A percentile compares a stretch with the other conserved stretches of the same genome.
These are phyloP conservation scores for Asbolus verrucosus DNA, from an alignment of 1,140 invertebrate species.

Conservation along the genomic window DNA sequence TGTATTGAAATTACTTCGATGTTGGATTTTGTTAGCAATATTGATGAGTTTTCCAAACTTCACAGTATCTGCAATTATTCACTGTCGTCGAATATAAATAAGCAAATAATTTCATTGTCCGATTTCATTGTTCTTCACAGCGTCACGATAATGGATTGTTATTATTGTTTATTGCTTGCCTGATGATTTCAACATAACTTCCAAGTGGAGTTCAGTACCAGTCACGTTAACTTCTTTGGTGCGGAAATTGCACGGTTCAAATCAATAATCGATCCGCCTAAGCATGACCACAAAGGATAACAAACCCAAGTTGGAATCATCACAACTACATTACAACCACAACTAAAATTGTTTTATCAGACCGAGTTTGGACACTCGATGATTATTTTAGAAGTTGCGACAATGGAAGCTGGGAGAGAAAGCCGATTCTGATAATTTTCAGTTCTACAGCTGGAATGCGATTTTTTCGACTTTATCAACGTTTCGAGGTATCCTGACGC, in stretches of 20 bases:
- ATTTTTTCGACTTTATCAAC: too few species aligned
- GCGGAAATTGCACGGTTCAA: constrained; percentile 26
- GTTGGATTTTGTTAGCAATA: too few species aligned
- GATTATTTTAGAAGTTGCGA: too few species aligned
- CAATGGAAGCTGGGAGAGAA: too few species aligned
- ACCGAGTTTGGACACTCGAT: too few species aligned
- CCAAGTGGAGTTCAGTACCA: constrained; percentile 22
- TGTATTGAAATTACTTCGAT: too few species aligned
- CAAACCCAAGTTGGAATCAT: constrained; percentile 1
- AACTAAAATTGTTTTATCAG: too few species aligned
- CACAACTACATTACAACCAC: constrained; percentile 13
- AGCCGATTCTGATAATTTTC: too few species aligned
- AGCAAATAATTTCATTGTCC: constrained; percentile 2
- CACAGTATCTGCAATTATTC: too few species aligned
- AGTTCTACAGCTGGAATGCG: too few species aligned
- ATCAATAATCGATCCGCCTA: constrained; percentile 25
- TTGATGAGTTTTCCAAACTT: too few species aligned
- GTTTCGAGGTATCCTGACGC: too few species aligned
- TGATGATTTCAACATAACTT: constrained; percentile 26
- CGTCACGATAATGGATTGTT: not conserved
- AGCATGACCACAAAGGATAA: constrained; percentile 12
- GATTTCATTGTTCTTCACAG: not conserved
- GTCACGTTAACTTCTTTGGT: constrained; percentile 31
- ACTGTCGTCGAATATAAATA: not conserved
- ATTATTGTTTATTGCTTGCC: constrained; percentile 8